Evolutionary conservation across 2,113 vertebrate genomes (phyloP).

Genomic region (Carassius carassius): DNA sequence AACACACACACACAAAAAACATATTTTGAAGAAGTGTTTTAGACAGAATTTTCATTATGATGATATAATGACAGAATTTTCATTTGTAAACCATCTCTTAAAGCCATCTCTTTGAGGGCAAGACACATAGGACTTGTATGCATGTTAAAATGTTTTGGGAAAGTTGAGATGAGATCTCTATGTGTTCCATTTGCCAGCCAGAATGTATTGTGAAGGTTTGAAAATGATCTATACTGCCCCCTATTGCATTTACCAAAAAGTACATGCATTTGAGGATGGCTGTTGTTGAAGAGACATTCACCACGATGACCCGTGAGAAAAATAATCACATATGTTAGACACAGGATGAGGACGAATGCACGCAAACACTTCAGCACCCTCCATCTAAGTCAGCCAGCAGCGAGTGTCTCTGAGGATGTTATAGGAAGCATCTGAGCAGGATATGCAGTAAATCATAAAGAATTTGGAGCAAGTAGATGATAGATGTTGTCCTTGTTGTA

Average conservation of each 20-base stretch:
- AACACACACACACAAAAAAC: no score
- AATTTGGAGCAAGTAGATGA: not conserved
- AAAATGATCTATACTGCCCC: slow-evolving; percentile 34
- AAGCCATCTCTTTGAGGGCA: not conserved
- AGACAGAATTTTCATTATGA: no score
- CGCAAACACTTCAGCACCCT: slow-evolving; percentile 3
- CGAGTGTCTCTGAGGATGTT: not conserved
- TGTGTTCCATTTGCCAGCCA: slow-evolving; percentile 13
- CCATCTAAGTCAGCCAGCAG: slow-evolving; percentile 3
- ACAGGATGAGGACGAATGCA: not conserved
- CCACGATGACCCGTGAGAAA: not conserved
- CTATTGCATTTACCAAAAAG: slow-evolving; percentile 9
- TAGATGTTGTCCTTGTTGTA: not conserved
- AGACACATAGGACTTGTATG: not conserved
- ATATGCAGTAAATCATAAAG: slow-evolving; percentile 17
- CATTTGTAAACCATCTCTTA: not conserved
- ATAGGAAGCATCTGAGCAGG: slow-evolving; percentile 50
- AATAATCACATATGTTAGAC: not conserved
- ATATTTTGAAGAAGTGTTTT: no score
- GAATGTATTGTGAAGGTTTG: not conserved
- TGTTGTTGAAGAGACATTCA: slow-evolving; percentile 4
- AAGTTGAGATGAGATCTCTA: not conserved
- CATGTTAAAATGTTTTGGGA: not conserved
- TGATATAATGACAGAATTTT: no score
- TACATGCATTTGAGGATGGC: not conserved